Base-by-base conservation (phyloP, 2,113 vertebrate genomes). In the Galemys pyrenaicus region DNA sequence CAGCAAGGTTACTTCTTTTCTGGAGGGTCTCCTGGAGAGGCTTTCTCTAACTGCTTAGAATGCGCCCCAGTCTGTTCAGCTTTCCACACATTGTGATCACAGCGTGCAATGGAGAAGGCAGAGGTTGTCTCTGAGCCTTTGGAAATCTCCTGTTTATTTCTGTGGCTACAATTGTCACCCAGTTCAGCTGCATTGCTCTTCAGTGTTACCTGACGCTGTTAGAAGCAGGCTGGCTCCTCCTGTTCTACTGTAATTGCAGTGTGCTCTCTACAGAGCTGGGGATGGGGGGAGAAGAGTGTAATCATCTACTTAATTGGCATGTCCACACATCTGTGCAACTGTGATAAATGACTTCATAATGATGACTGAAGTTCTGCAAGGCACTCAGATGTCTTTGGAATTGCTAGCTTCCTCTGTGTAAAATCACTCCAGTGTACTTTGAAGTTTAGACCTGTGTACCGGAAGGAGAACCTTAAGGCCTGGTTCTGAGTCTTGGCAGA, bases 221-320 rank as follows among this genome's bases (percentile, higher is more conserved):
- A 46, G 83, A 46, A 86, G 79, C 11, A 2, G 70, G 41, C 94
- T 74, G 41, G n/a, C 46, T 37, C 56, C 30, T 80, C n/a, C n/a
- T 39, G 15, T 41, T 90, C 49, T 44, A 2, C 73, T 49, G 26
- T 96, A 73, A 90, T 85, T 96, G 92, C 74, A 62, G 8, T 44
- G 77, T 73, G 41, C 91, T 84, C 80, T 70, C 75, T 54, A 16
- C 24, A 62, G 80, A 49, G 62, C 46, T 9, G 35, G 67, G n/a
- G 35, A 22, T 4, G 13, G 4, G 6, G 67, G 67, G 35, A 49
- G 73, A 79, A 56, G 79, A 88, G 70, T 60, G 20, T 82, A 37
- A 64, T 91, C 89, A 75, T 78, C 41, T 62, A 28, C 51, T 70
- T 91, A 91, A 93, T 94, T 95, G 94, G 89, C 74, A 64, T 65